Conservation (phyloP, 2,113 vertebrate genomes). For the Cnemophilus loriae region DNA sequence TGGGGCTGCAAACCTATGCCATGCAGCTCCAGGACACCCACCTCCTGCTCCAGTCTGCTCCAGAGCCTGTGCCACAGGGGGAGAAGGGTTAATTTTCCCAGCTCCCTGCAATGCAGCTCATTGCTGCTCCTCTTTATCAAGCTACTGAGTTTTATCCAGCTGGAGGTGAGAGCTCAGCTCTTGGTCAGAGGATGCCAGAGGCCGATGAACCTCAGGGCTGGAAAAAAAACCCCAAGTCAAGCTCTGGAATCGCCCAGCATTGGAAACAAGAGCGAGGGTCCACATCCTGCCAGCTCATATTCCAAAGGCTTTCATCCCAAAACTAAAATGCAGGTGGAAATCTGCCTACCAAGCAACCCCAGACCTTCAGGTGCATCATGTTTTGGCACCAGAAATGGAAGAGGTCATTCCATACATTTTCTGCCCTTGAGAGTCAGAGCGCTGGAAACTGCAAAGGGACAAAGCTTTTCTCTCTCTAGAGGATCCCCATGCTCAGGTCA, state of each 20-base stretch:
- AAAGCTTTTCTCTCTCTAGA: background rate
- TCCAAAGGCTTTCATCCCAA: background rate
- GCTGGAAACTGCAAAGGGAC: background rate
- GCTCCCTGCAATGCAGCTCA: background rate
- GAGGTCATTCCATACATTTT: background rate
- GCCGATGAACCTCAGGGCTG: background rate
- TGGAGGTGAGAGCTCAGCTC: background rate
- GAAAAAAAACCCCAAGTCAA: background rate
- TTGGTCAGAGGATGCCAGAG: background rate
- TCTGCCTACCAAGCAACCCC: background rate
- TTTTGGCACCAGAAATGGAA: background rate
- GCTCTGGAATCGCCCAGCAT: background rate
- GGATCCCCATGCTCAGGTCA: background rate
- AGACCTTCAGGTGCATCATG: background rate
- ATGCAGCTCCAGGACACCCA: background rate
- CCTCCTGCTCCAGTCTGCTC: background rate
- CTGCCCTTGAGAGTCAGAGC: background rate
- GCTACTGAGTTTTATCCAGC: background rate
- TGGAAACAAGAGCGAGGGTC: background rate
- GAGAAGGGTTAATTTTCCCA: background rate
- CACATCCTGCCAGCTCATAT: background rate
- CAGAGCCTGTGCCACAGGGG: background rate
- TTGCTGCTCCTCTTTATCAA: background rate
- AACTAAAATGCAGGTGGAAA: background rate
- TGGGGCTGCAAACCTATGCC: background rate